Conservation (phyloP, 1,140 invertebrate genomes). For the Leptinotarsa undecemlineata region DNA sequence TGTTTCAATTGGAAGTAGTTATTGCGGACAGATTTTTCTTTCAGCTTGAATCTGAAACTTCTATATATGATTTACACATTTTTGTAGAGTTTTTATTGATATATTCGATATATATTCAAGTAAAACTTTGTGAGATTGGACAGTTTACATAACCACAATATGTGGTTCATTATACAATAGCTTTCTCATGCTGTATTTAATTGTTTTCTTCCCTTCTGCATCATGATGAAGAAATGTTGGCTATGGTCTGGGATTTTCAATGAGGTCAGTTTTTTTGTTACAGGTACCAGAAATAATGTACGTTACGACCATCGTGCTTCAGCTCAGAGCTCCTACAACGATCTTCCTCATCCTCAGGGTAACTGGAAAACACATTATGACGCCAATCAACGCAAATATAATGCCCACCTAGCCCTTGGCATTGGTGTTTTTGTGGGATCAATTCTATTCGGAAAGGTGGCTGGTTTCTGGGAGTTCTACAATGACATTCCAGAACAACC, state of each 20-base stretch:
- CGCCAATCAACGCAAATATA: slow-evolving; percentile 68
- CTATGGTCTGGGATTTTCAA: not conserved
- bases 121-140: no score
- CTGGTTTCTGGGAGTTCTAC: slow-evolving; percentile 64
- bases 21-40: no score
- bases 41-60: no score
- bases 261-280: not conserved
- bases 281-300: slow-evolving; percentile 26
- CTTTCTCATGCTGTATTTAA: not conserved
- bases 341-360: slow-evolving; percentile 72
- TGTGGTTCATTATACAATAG: not conserved
- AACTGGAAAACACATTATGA: slow-evolving; percentile 72
- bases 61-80: no score
- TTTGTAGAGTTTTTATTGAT: no score
- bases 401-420: slow-evolving; percentile 66
- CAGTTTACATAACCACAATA: not conserved
- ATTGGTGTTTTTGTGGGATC: slow-evolving; percentile 61
- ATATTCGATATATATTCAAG: no score
- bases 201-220: not conserved
- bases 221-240: not conserved
- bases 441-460: slow-evolving; percentile 61
- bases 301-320: slow-evolving; percentile 16
- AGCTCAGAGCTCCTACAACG: slow-evolving; percentile 57
- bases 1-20: no score
- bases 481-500: slow-evolving; percentile 59